Conservation (phyloP, 2,797 vertebrate species). For the Podarcis lilfordi region DNA sequence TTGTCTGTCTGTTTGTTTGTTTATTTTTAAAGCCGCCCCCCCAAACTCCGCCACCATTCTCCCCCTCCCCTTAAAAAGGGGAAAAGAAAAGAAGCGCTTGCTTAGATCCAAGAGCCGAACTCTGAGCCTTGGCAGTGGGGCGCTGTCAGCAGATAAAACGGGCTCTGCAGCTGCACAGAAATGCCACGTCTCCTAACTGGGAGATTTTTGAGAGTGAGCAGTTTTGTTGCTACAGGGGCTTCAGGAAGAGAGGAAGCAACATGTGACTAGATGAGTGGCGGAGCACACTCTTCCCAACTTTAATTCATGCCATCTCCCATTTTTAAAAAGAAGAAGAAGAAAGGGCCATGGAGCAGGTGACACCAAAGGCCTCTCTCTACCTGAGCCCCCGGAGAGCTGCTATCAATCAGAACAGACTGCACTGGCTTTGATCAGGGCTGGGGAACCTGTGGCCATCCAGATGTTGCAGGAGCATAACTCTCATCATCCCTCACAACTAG, state of each 20-base stretch:
- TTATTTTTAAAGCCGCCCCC: conserved; percentile 35
- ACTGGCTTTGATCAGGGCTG: not conserved
- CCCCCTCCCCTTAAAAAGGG: not conserved
- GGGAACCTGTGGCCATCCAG: no score
- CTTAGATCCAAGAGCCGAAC: conserved; percentile 34
- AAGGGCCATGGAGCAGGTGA: not conserved
- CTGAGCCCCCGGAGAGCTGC: not conserved
- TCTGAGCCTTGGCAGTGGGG: conserved; percentile 49
- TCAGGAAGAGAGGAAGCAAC: not conserved
- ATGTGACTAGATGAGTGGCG: not conserved
- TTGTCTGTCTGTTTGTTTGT: conserved; percentile 63
- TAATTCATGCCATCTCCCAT: not conserved
- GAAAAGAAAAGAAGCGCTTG: conserved; percentile 34
- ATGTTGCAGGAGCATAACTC: not conserved
- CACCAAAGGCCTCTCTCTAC: not conserved
- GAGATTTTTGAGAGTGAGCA: conserved; percentile 29
- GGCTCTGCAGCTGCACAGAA: conserved; percentile 49
- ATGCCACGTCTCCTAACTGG: conserved; percentile 13
- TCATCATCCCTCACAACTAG: not conserved
- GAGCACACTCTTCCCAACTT: not conserved
- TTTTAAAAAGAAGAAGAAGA: not conserved
- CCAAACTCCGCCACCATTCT: not conserved
- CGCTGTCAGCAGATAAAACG: conserved; percentile 54
- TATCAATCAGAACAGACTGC: not conserved
- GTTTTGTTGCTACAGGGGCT: conserved; percentile 26